Conservation (phyloP, 2,888 invertebrate species). For the Drosophila pseudotakahashii region DNA sequence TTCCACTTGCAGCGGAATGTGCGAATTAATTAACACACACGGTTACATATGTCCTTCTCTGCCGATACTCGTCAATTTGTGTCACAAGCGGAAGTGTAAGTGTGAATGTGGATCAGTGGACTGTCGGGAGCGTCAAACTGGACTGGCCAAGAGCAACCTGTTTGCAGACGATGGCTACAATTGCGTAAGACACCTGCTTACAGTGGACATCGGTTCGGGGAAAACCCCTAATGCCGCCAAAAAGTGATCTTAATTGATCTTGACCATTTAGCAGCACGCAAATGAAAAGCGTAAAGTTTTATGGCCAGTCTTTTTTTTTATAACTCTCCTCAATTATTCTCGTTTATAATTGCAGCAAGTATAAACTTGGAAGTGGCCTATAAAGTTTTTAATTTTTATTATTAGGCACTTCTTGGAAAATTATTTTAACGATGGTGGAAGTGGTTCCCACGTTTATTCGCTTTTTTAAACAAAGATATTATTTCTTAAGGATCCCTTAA, state of each 20-base stretch:
- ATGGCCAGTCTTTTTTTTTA: conserved; percentile 1
- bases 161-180: conserved; percentile 40
- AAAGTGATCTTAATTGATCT: conserved; percentile 25
- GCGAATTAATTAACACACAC: conserved; percentile 31
- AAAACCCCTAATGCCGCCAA: conserved; percentile 10
- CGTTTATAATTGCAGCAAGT: neutral
- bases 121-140: conserved; percentile 29
- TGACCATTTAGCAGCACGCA: conserved; percentile 34
- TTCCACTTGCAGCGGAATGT: conserved; percentile 10
- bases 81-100: conserved; percentile 39
- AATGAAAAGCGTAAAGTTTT: conserved; percentile 11
- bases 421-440: neutral
- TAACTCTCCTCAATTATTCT: conserved; percentile 5
- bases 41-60: too few relatives aligned
- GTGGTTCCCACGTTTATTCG: neutral
- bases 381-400: neutral
- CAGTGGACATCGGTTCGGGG: conserved; percentile 3
- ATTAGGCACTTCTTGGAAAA: neutral
- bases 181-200: conserved; percentile 37
- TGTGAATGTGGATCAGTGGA: conserved; percentile 42
- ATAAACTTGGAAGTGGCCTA: neutral
- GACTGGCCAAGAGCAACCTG: conserved; percentile 41
- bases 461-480: neutral
- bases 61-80: conserved; percentile 6
- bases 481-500: too few relatives aligned